These are phyloP conservation scores for Trematocara nigrifrons DNA, from an alignment of 2,113 vertebrate species.

Conservation along the genomic window DNA sequence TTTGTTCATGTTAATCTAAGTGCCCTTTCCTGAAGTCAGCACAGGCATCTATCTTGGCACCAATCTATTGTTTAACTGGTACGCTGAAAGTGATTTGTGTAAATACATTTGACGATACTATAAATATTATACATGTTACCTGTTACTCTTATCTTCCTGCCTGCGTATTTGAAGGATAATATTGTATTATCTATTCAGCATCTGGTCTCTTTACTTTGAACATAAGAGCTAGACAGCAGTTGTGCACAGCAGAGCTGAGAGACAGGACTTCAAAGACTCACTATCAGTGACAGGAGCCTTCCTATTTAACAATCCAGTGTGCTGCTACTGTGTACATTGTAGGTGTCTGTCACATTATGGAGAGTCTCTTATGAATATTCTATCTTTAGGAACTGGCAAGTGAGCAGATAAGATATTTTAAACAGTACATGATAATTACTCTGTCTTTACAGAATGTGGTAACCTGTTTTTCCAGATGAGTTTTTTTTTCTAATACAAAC, in stretches of 20 bases:
- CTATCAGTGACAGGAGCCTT: not conserved
- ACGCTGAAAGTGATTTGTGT: not conserved
- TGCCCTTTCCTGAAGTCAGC: not conserved
- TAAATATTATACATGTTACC: not conserved
- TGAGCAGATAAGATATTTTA: not conserved
- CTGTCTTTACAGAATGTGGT: not conserved
- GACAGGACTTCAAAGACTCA: slow-evolving; percentile 6
- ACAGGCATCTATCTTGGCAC: not conserved
- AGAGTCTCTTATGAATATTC: not conserved
- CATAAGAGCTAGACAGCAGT: not conserved
- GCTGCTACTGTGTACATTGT: not conserved
- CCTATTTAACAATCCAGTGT: not conserved
- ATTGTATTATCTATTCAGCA: not conserved
- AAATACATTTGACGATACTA: not conserved
- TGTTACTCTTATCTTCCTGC: not conserved
- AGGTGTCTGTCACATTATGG: not conserved
- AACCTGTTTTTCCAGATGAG: not conserved
- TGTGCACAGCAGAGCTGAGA: not conserved
- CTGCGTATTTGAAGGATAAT: not conserved
- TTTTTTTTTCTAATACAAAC: not conserved
- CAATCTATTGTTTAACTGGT: not conserved
- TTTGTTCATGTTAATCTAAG: not conserved
- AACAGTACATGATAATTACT: not conserved
- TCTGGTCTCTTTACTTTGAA: not conserved
- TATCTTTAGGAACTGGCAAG: not conserved